These are phyloP conservation scores for Tringa solitaria DNA, from an alignment of 2,113 vertebrate species.

Conservation along the genomic window DNA sequence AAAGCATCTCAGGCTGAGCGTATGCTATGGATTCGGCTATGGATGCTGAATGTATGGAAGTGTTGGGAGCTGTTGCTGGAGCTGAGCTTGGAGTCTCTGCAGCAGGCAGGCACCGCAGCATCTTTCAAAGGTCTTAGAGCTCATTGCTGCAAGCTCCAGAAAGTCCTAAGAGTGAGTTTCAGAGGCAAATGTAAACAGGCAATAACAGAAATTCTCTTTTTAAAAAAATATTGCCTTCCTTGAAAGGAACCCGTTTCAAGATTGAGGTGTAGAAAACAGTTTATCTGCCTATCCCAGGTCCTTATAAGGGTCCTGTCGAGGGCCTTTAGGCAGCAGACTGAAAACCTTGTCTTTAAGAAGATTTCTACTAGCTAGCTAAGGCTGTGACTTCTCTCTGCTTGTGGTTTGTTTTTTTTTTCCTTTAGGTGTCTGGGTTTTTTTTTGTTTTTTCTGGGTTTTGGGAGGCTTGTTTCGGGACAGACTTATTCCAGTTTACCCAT, in stretches of 20 bases:
- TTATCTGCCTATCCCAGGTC: not conserved
- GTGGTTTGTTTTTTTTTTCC: not conserved
- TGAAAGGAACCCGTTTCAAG: not conserved
- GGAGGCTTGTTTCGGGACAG: not conserved
- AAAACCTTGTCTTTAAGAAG: not conserved
- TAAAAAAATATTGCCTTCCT: not conserved
- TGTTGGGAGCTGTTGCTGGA: fast-evolving
- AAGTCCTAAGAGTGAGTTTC: not conserved
- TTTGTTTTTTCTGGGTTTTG: not conserved
- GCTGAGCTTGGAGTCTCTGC: not conserved
- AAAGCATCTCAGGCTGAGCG: fast-evolving
- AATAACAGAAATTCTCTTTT: not conserved
- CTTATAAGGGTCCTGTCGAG: not conserved
- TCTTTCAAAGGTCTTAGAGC: not conserved
- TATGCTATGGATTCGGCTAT: fast-evolving
- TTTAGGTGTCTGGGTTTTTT: not conserved
- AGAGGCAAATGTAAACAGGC: not conserved
- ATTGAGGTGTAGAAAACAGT: not conserved
- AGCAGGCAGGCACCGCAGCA: not conserved
- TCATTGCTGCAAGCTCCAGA: not conserved
- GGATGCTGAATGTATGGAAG: fast-evolving
- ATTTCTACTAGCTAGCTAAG: not conserved
- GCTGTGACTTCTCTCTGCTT: not conserved
- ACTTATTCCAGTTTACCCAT: fast-evolving
- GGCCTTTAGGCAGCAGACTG: not conserved